Conservation (phyloP, 2,888 invertebrate genomes). For the Fabriciana adippe region DNA sequence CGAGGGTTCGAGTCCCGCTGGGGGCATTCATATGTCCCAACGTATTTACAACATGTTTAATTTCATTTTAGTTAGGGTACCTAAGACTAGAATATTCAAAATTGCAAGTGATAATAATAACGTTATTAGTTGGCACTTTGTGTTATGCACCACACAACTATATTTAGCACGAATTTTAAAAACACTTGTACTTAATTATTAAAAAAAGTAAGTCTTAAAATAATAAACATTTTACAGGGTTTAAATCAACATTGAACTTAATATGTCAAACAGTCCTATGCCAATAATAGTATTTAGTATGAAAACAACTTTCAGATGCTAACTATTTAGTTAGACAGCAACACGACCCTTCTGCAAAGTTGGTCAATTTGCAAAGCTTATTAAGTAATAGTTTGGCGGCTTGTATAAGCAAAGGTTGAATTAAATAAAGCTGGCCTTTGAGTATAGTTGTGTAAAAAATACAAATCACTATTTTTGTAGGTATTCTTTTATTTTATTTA, state of each 20-base stretch:
- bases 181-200: no score
- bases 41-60: no score
- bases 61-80: no score
- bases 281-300: constrained; percentile 43
- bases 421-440: constrained; percentile 50
- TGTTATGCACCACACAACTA: no score
- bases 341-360: constrained; percentile 45
- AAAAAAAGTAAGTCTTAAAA: no score
- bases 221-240: no score
- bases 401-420: constrained; percentile 59
- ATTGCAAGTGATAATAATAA: no score
- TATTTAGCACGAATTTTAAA: no score
- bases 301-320: constrained; percentile 41
- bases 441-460: constrained; percentile 17
- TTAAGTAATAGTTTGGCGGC: constrained; percentile 66
- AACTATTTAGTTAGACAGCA: constrained; percentile 48
- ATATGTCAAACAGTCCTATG: constrained; percentile 15
- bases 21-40: no score
- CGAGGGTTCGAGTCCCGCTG: no score
- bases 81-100: no score
- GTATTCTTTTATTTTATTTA: neutral
- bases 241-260: neutral
- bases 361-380: constrained; percentile 68
- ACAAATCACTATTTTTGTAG: neutral
- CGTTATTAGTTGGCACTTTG: no score